phyloP scores from a whole-genome alignment of 23 tunicate species.

The Trididemnum clinides region DNA sequence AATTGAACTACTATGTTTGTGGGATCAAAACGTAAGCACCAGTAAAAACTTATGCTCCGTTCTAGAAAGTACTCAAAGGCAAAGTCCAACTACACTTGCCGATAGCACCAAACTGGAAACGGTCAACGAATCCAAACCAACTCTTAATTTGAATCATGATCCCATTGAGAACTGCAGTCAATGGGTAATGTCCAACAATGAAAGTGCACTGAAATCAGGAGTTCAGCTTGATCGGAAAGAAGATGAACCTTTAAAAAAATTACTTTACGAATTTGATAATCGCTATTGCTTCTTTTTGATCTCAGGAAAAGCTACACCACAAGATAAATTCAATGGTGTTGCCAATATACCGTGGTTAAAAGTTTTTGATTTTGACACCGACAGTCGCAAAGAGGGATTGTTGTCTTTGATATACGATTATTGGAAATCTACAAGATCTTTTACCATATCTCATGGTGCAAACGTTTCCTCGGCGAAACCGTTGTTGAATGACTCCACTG shows the following conservation, averaged over 20 bases:
- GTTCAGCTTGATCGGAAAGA: not conserved
- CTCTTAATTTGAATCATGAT: too few species aligned
- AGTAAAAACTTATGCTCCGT: too few species aligned
- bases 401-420: not conserved
- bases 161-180: too few species aligned
- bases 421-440: not conserved
- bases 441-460: not conserved
- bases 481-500: not conserved
- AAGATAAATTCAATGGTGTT: slow-evolving; percentile 2
- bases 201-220: too few species aligned
- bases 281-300: slow-evolving; percentile 11
- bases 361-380: slow-evolving; percentile 67
- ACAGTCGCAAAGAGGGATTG: slow-evolving; percentile 30
- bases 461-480: not conserved
- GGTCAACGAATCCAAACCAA: too few species aligned
- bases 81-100: not conserved
- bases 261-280: not conserved
- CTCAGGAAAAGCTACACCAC: slow-evolving; percentile 12
- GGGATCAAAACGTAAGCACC: too few species aligned
- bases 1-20: too few species aligned
- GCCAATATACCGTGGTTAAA: slow-evolving; percentile 64
- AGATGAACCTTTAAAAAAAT: not conserved
- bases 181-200: not conserved
- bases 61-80: not conserved
- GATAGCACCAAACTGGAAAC: not conserved